Conservation (phyloP, 2,888 invertebrate species). For the Drosophila picticornis region DNA sequence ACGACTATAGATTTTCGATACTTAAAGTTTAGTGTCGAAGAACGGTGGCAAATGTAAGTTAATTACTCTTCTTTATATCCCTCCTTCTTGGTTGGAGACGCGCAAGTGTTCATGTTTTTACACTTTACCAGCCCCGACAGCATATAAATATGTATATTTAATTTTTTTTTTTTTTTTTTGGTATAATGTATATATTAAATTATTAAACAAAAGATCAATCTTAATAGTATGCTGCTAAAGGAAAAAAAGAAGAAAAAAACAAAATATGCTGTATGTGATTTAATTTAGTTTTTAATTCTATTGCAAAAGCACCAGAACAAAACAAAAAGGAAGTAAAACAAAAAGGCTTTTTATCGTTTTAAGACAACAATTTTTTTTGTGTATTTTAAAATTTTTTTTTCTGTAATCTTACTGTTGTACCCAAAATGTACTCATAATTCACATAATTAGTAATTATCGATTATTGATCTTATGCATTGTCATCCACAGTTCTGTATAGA, state of each 20-base stretch:
- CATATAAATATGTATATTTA: slow-evolving; percentile 33
- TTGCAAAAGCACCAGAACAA: slow-evolving; percentile 37
- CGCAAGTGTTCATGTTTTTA: no score
- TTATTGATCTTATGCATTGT: slow-evolving; percentile 4
- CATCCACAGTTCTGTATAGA: slow-evolving; percentile 1
- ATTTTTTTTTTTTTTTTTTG: slow-evolving; percentile 38
- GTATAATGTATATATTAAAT: slow-evolving; percentile 56
- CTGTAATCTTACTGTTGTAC: slow-evolving; percentile 31
- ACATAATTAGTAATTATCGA: slow-evolving; percentile 19
- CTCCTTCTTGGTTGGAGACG: no score
- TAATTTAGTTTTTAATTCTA: slow-evolving; percentile 70
- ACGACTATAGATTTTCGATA: no score
- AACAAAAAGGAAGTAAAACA: slow-evolving; percentile 14
- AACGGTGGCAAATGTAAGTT: no score
- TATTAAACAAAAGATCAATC: slow-evolving; percentile 32
- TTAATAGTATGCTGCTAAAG: slow-evolving; percentile 32
- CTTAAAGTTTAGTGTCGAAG: no score
- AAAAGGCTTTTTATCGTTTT: slow-evolving; percentile 73
- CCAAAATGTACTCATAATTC: slow-evolving; percentile 44
- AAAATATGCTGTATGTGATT: slow-evolving; percentile 74
- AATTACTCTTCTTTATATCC: no score
- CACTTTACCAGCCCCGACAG: no score
- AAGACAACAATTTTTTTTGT: slow-evolving; percentile 43
- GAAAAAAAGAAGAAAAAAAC: slow-evolving; percentile 6
- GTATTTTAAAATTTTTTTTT: slow-evolving; percentile 17